Evolutionary conservation across 2,888 invertebrate genomes (phyloP).

Genomic region (Drosophila monieri): DNA sequence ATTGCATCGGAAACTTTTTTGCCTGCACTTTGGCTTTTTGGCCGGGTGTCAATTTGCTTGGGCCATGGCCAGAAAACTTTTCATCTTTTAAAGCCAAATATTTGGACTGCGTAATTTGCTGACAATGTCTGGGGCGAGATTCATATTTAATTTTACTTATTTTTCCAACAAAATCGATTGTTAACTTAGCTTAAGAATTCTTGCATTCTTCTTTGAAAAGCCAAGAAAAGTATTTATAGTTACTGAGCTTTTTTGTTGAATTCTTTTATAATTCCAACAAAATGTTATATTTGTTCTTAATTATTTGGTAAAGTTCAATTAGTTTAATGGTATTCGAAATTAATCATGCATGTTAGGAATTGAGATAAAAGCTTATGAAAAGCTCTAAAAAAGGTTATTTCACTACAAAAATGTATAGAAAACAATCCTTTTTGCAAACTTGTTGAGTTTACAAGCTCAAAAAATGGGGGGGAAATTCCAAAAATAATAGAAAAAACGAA

Average conservation of each 20-base stretch:
- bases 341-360: not conserved
- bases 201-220: no score
- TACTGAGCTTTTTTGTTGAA: not conserved
- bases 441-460: constrained; percentile 22
- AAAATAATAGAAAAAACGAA: constrained; percentile 2
- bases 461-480: constrained; percentile 1
- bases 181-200: not conserved
- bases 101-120: constrained; percentile 71
- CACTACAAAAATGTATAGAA: not conserved
- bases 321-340: not conserved
- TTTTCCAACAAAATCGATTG: not conserved
- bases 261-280: no score
- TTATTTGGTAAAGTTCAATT: not conserved
- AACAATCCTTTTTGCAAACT: not conserved
- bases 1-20: constrained; percentile 73
- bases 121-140: constrained; percentile 57
- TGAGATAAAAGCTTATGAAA: not conserved
- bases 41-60: constrained; percentile 68
- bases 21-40: constrained; percentile 57
- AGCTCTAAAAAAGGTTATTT: not conserved
- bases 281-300: no score
- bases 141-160: constrained; percentile 1
- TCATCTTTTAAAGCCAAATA: constrained; percentile 59
- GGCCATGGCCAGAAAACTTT: constrained; percentile 63
- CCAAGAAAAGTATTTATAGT: no score